Conservation (phyloP, 2,113 vertebrate species). For the Amazona vittata region DNA sequence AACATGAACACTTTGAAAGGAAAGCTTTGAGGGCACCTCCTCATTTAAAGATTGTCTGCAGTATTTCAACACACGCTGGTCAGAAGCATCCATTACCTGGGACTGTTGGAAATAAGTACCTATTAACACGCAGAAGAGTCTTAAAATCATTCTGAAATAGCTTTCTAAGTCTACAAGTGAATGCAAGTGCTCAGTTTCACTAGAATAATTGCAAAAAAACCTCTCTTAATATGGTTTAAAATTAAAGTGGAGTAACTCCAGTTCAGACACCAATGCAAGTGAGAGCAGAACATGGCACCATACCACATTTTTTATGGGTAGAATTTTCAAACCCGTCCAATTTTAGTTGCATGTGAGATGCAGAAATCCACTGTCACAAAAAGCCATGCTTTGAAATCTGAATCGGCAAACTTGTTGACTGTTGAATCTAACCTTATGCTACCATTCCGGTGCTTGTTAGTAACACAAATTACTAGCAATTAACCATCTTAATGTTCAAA, state of each 20-base stretch:
- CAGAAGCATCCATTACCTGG: not conserved
- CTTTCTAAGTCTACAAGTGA: not conserved
- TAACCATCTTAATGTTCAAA: conserved; percentile 84
- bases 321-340: not conserved
- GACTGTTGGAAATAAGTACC: not conserved
- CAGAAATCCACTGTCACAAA: conserved; percentile 61
- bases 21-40: not conserved
- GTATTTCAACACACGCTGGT: not conserved
- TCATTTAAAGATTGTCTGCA: not conserved
- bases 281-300: not conserved
- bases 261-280: not conserved
- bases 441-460: conserved; percentile 83
- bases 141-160: not conserved
- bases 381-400: conserved; percentile 72
- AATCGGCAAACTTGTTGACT: conserved; percentile 82
- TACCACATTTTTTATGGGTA: not conserved
- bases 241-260: not conserved
- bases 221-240: not conserved
- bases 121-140: not conserved
- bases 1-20: not conserved
- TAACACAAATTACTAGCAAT: conserved; percentile 86
- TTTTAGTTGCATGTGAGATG: conserved; percentile 1
- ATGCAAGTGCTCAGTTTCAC: not conserved
- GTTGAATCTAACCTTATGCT: conserved; percentile 83
- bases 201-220: not conserved